These are phyloP conservation scores for Nautilus pompilius DNA, from an alignment of 1,140 invertebrate species.

Conservation along the genomic window DNA sequence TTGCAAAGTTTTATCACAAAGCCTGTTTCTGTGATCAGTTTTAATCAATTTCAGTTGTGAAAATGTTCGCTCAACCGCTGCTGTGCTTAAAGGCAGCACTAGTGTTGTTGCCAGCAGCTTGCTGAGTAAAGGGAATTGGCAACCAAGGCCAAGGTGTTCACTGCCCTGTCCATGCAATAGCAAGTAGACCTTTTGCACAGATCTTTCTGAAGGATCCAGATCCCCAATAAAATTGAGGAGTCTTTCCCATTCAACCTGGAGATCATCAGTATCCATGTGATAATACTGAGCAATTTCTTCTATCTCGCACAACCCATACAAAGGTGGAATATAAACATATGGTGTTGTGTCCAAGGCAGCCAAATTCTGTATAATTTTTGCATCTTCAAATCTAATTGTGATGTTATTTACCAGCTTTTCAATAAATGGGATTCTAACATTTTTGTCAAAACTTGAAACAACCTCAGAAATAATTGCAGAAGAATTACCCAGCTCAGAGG, in stretches of 20 bases:
- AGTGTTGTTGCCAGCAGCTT: neutral
- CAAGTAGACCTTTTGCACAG: neutral
- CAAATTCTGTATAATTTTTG: slow-evolving; percentile 7
- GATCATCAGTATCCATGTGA: neutral
- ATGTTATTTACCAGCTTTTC: slow-evolving; percentile 3
- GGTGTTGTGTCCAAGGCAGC: slow-evolving; percentile 5
- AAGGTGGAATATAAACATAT: neutral
- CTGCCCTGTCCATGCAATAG: neutral
- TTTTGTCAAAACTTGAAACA: neutral
- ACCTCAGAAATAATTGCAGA: neutral
- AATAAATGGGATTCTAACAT: slow-evolving; percentile 6
- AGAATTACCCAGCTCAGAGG: neutral
- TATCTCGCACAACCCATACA: slow-evolving; percentile 8
- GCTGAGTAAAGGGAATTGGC: slow-evolving; percentile 4
- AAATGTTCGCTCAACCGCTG: slow-evolving; percentile 11
- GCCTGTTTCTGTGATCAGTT: slow-evolving; percentile 5
- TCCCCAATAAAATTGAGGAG: neutral
- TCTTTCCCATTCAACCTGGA: slow-evolving; percentile 6
- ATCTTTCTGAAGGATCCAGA: neutral
- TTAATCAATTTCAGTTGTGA: slow-evolving; percentile 8
- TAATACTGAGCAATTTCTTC: slow-evolving; percentile 5
- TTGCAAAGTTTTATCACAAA: slow-evolving; percentile 2
- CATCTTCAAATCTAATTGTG: slow-evolving; percentile 5
- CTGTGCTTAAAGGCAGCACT: slow-evolving; percentile 6
- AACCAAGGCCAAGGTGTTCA: neutral